Evolutionary conservation across 1,140 invertebrate species (phyloP).

Genomic region (Danaus melanippus): DNA sequence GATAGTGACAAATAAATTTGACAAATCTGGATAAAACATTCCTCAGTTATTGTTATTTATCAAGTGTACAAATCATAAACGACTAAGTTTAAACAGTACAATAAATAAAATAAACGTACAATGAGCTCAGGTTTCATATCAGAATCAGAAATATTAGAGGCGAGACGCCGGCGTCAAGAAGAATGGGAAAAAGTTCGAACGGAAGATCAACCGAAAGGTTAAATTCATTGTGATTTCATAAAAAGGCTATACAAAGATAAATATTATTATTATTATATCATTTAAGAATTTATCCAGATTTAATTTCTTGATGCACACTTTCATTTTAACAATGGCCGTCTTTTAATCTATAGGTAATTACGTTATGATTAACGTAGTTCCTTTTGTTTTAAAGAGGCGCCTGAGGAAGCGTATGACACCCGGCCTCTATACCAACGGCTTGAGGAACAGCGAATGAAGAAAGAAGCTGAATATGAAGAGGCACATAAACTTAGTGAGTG

Average conservation of each 20-base stretch:
- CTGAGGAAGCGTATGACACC: conserved; percentile 86
- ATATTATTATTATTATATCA: too few relatives aligned
- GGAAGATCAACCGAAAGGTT: conserved; percentile 89
- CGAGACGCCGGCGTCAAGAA: conserved; percentile 84
- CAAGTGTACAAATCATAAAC: too few relatives aligned
- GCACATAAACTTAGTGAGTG: conserved; percentile 89
- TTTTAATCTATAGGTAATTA: too few relatives aligned
- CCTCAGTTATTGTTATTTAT: too few relatives aligned
- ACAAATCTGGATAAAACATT: too few relatives aligned
- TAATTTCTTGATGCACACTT: conserved; percentile 4
- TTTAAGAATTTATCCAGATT: not conserved
- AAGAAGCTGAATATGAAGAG: conserved; percentile 95
- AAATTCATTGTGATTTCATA: conserved; percentile 1
- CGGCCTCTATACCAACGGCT: conserved; percentile 90
- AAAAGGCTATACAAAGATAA: too few relatives aligned
- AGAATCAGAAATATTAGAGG: conserved; percentile 87
- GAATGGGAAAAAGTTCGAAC: conserved; percentile 96
- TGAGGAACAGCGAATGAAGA: conserved; percentile 92
- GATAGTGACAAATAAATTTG: too few relatives aligned
- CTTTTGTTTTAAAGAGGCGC: conserved; percentile 76
- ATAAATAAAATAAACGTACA: not conserved
- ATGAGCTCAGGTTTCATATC: conserved; percentile 92
- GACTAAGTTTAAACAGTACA: too few relatives aligned
- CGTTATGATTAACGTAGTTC: too few relatives aligned
- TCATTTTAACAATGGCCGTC: conserved; percentile 4